Percentiles rank a stretch among this genome's conserved stretches.
Evolutionary conservation across 2,888 invertebrate genomes (phyloP).

Genomic region (Ophraella communa): DNA sequence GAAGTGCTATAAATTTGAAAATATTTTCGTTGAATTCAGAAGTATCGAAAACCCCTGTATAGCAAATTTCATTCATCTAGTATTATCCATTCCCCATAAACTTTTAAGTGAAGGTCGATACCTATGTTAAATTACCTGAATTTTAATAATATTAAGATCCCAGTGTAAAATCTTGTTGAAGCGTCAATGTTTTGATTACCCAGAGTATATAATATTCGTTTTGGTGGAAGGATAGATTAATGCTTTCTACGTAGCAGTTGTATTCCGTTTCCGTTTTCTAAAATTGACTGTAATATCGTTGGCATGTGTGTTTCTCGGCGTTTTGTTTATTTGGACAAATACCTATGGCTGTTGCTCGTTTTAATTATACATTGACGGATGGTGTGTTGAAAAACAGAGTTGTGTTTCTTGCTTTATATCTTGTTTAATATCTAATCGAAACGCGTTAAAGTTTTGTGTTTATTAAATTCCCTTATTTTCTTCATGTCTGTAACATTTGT

Average conservation of each 20-base stretch:
- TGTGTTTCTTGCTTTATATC: conserved; percentile 11
- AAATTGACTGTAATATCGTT: conserved; percentile 35
- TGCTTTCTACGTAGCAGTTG: conserved; percentile 25
- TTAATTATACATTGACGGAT: conserved; percentile 25
- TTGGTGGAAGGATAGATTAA: no score
- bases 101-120: no score
- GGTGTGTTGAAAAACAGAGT: conserved; percentile 16
- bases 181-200: no score
- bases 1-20: no score
- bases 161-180: no score
- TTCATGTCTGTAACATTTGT: background rate
- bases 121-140: no score
- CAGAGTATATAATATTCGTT: no score
- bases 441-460: conserved; percentile 8
- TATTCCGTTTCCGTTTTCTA: conserved; percentile 39
- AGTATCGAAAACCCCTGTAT: no score
- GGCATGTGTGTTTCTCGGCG: conserved; percentile 31
- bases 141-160: no score
- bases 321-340: conserved; percentile 43
- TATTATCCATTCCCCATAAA: no score
- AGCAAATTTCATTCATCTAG: no score
- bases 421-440: conserved; percentile 14
- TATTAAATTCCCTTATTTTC: conserved; percentile 10
- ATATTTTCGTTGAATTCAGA: no score
- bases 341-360: conserved; percentile 34